Evolutionary conservation across 2,797 vertebrate genomes (phyloP), one percentile per base, ranked within the genome.

Genomic region (Helostoma temminkii): DNA sequence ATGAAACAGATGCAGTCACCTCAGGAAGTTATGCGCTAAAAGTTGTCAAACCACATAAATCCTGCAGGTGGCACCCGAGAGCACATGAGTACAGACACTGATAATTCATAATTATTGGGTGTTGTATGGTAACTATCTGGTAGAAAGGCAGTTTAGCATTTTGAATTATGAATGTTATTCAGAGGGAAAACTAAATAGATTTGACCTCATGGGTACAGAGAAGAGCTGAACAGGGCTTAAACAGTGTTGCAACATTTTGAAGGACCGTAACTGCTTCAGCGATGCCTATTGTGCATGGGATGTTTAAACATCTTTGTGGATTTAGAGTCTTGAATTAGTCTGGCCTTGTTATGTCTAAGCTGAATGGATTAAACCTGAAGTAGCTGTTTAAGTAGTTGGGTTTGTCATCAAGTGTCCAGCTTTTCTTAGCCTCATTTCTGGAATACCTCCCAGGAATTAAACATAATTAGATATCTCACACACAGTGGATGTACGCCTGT

Each of bases 401-500:
- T 1, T 34, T 62, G 42, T 56, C 21, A n/a, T 8, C 34, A 21
- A 30, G 52, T 15, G 16, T 41, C 9, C 25, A 68, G 11, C 24
- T 59, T 70, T 56, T 52, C 11, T 42, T 48, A 41, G 19, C 42
- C 8, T 58, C 21, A 6, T 54, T 54, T 76, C 47, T 78, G 34
- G 45, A 49, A 21, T 24, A 24, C 45, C n/a, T 67, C 49, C 58
- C 60, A 59, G 46, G 60, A 68, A 63, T 59, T 34, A 3, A 42
- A 39, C 10, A 68, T 55, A 71, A 78, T 71, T 65, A 70, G 61
- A 76, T 28, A 56, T 55, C 30, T 66, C 59, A 28, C 56, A 62
- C 49, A 46, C 9, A 61, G 12, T 50, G 26, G 47, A 54, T 46
- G 32, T n/a, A 16, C 1, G 4, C 9, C 16, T 60, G 19, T 69